Evolutionary conservation across 2,888 invertebrate genomes (phyloP), one percentile per base, ranked within the genome.

Genomic region (Morinoia aosen): DNA sequence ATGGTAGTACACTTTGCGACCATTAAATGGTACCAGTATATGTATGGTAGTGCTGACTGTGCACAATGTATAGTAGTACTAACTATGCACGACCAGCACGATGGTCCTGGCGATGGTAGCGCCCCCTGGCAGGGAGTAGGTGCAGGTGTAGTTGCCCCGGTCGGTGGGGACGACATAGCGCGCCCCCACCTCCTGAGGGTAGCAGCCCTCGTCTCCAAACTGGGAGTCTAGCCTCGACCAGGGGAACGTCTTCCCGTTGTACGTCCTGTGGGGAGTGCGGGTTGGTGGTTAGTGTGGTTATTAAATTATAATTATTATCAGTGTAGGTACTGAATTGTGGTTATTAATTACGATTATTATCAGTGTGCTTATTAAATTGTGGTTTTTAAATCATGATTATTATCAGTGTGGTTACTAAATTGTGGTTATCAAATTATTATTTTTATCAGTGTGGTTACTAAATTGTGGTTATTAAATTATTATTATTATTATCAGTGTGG

Each of bases 151-250:
- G 90, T 90, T 90, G 48, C 90, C 90, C 11, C 90, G 90, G 90
- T 90, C 90, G 3, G 39, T 90, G 90, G 90, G 90, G 40, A 90
- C 48, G 12, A 90, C 90, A 48, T 90, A 90, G 40, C 48, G 40
- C 0, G 90, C 90, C 40, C 40, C 40, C 57, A 93, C 93, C n/a
- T 56, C 57, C 58, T 93, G 57, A 33, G 93, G 93, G 58, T 25
- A 93, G 93, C 93, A 93, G 33, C 93, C 93, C 57, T 56, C 48
- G 58, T 93, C 93, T 57, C 93, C 93, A 57, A 93, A 93, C 93
- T 93, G 93, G 58, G 93, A 48, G 93, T 56, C 93, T 58, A 57
- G 7, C 57, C 58, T 33, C 33, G 93, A 33, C 93, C 93, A 93
- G 33, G 93, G 93, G 93, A 57, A 93, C 14, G 56, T 2, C 93